Evolutionary conservation across 64 coral and sea anemone genomes (phyloP).

Genomic region (Actinia tenebrosa): DNA sequence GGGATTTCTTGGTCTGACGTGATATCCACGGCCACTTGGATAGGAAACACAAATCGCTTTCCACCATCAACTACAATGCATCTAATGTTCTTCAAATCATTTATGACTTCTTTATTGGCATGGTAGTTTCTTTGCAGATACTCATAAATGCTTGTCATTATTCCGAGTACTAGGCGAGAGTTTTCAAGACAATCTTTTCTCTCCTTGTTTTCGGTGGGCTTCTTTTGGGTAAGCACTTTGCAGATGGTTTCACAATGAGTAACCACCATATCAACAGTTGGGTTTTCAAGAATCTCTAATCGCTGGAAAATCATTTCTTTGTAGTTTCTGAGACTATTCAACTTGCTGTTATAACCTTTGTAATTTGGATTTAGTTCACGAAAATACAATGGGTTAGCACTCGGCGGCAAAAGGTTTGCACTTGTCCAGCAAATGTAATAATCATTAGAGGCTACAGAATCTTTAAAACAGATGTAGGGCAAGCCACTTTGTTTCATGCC

Average conservation of each 20-base stretch:
- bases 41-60: conserved; percentile 32
- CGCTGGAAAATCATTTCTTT: not conserved
- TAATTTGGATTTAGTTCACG: not conserved
- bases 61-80: conserved; percentile 32
- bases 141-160: conserved; percentile 33
- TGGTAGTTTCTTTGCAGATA: conserved; percentile 8
- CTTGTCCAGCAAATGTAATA: conserved; percentile 32
- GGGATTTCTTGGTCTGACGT: conserved; percentile 28
- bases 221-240: not conserved
- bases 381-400: conserved; percentile 10
- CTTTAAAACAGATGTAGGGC: conserved; percentile 8
- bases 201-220: not conserved
- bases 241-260: conserved; percentile 28
- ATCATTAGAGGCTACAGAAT: not conserved
- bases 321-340: not conserved
- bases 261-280: conserved; percentile 15
- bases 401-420: not conserved
- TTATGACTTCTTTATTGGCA: not conserved
- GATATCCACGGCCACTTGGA: conserved; percentile 34
- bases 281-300: conserved; percentile 7
- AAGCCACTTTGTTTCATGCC: not conserved
- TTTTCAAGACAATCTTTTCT: not conserved
- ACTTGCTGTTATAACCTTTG: too few species aligned
- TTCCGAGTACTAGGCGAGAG: not conserved
- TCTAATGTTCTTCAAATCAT: not conserved